A percentile compares a stretch with the other conserved stretches of the same genome.
These are phyloP conservation scores for Sarcoramphus papa DNA, from an alignment of 2,797 vertebrate genomes.

Conservation along the genomic window DNA sequence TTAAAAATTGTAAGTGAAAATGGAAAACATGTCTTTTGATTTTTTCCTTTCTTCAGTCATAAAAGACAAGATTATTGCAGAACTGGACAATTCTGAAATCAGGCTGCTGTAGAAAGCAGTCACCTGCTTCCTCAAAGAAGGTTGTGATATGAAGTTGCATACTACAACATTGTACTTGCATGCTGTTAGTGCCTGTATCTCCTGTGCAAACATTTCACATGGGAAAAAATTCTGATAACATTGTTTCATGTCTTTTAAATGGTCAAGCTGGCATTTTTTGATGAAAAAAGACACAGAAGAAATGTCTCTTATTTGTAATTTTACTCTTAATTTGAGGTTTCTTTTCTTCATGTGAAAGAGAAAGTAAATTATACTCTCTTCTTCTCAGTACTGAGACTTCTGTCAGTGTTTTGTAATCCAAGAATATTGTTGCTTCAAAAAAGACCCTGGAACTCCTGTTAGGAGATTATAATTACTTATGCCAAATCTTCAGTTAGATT, in stretches of 20 bases:
- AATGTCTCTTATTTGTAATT: neutral
- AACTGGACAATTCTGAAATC: neutral
- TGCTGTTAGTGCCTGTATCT: neutral
- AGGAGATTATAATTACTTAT: neutral
- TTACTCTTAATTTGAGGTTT: neutral
- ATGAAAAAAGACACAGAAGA: neutral
- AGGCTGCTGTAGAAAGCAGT: neutral
- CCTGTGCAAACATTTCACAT: neutral
- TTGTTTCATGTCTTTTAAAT: neutral
- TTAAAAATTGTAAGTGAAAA: neutral
- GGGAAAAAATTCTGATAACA: neutral
- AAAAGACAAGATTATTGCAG: neutral
- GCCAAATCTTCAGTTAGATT: slow-evolving; percentile 11
- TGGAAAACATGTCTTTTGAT: neutral
- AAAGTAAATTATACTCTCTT: too few species aligned
- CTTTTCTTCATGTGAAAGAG: neutral
- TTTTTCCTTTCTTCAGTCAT: neutral
- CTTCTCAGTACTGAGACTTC: neutral
- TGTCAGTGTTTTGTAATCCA: neutral
- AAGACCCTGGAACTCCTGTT: neutral
- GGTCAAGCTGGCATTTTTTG: neutral
- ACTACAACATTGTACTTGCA: neutral
- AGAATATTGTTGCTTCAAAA: neutral
- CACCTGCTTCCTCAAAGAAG: neutral
- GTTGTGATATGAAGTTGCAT: neutral